phyloP scores from a whole-genome alignment of 2,797 vertebrate genomes.

The Macroramphosus scolopax region DNA sequence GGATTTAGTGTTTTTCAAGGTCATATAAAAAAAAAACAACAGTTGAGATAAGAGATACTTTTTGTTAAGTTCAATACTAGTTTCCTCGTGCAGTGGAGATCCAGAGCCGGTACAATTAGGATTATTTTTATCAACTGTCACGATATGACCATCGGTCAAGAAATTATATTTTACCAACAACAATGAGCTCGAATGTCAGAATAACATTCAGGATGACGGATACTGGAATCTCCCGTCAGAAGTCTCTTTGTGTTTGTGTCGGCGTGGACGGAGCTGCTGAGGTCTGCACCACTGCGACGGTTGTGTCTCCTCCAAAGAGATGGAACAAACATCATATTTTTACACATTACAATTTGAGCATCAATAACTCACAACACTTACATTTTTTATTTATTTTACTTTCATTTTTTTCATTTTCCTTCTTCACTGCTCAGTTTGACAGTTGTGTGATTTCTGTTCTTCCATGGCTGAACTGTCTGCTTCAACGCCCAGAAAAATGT shows the following conservation, averaged over 20 bases:
- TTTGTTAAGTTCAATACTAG: no score
- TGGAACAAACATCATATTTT: slow-evolving; percentile 2
- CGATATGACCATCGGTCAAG: not conserved
- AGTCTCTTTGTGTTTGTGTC: slow-evolving; percentile 22
- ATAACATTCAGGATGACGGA: not conserved
- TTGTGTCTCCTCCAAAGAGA: slow-evolving; percentile 1
- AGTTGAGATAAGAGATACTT: no score
- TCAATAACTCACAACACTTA: no score
- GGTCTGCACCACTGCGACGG: slow-evolving; percentile 2
- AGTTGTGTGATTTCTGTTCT: slow-evolving; percentile 39
- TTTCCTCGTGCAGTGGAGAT: no score
- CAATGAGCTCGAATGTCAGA: slow-evolving; percentile 6
- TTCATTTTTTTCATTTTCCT: slow-evolving; percentile 38
- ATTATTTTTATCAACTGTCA: no score
- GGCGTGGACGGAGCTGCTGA: slow-evolving; percentile 28
- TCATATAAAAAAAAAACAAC: no score
- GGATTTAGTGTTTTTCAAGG: slow-evolving; percentile 8
- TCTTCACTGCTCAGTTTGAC: slow-evolving; percentile 37
- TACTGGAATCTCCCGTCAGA: slow-evolving; percentile 16
- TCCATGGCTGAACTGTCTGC: slow-evolving; percentile 47
- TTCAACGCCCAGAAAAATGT: slow-evolving; percentile 16
- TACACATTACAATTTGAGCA: no score
- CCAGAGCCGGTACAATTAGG: no score
- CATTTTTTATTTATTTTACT: no score
- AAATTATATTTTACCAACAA: not conserved